phyloP scores from a whole-genome alignment of 1,140 invertebrate species.

The Pteromalus puparum region DNA sequence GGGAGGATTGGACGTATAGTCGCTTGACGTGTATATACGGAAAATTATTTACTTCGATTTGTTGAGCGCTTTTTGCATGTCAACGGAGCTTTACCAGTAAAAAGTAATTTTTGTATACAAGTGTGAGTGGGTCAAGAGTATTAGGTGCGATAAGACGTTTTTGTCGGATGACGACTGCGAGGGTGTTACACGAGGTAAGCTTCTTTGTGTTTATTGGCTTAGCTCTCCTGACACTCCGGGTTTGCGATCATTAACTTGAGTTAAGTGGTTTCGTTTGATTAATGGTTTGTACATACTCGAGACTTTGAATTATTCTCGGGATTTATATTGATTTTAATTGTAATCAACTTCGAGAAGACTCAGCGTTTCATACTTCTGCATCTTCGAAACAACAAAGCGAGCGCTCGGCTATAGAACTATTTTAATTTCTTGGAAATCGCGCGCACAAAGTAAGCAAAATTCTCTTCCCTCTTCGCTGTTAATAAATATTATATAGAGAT shows the following conservation, averaged over 20 bases:
- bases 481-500: neutral
- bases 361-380: no score
- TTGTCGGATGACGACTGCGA: neutral
- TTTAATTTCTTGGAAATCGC: neutral
- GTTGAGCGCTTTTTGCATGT: neutral
- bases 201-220: neutral
- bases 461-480: neutral
- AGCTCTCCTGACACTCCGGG: neutral
- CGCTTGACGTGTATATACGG: neutral
- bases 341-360: no score
- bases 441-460: neutral
- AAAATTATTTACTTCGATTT: constrained; percentile 3
- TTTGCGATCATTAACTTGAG: neutral
- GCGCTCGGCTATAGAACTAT: neutral
- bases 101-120: neutral
- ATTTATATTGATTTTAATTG: neutral
- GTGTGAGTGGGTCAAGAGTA: no score
- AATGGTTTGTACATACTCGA: no score
- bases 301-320: neutral
- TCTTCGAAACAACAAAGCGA: neutral
- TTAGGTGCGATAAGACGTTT: neutral
- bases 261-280: neutral
- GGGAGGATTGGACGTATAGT: neutral
- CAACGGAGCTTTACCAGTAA: neutral
- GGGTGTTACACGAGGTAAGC: neutral